These are phyloP conservation scores for Toxotes lorentzi DNA, from an alignment of 2,797 vertebrate genomes.

Conservation along the genomic window DNA sequence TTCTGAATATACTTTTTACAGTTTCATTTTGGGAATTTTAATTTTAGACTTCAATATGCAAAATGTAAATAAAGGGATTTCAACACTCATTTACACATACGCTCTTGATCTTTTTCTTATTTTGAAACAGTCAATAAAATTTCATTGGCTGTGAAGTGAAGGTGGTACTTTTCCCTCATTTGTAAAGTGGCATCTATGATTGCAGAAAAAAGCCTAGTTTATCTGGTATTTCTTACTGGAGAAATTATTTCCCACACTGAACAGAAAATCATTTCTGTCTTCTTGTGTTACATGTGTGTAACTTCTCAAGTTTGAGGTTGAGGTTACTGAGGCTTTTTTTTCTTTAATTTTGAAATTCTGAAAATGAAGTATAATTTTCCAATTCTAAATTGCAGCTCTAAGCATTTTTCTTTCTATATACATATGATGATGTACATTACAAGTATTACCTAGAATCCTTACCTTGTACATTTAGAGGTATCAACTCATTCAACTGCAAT, in stretches of 20 bases:
- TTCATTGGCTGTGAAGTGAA: neutral
- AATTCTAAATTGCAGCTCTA: conserved; percentile 3
- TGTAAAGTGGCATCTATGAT: neutral
- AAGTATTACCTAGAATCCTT: conserved; percentile 39
- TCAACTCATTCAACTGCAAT: conserved; percentile 70
- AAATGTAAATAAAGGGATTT: neutral
- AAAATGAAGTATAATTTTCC: too few species aligned
- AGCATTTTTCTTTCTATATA: conserved; percentile 9
- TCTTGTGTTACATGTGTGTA: neutral
- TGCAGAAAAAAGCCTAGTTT: neutral
- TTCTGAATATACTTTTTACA: neutral
- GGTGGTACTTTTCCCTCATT: neutral
- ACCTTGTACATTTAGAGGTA: conserved; percentile 67
- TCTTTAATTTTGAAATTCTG: too few species aligned
- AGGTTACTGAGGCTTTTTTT: conserved; percentile 35
- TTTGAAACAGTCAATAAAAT: neutral
- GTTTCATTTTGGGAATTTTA: too few species aligned
- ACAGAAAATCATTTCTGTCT: neutral
- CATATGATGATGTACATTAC: neutral
- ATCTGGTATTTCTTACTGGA: neutral
- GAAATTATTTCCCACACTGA: neutral
- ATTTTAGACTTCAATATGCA: neutral
- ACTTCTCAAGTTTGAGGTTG: conserved; percentile 20
- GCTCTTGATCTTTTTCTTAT: neutral
- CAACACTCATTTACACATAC: neutral